A percentile compares a stretch with the other conserved stretches of the same genome.
These are phyloP conservation scores for Ridgeia piscesae DNA, from an alignment of 1,140 invertebrate species.

Conservation along the genomic window DNA sequence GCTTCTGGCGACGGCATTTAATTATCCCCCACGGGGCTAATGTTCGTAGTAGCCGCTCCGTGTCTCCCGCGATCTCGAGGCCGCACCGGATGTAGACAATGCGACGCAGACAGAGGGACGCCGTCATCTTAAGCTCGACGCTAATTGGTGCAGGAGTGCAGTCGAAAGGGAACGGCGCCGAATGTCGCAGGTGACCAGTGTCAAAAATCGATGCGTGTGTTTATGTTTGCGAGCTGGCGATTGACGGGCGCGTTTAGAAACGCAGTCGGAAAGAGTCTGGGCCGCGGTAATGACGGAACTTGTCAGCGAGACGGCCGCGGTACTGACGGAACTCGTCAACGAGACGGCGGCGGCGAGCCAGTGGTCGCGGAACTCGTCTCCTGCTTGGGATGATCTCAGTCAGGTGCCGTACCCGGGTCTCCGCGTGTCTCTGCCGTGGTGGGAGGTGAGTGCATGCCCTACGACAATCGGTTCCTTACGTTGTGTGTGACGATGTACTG, in stretches of 20 bases:
- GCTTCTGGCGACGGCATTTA: background rate
- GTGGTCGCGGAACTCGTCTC: background rate
- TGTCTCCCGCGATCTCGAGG: background rate
- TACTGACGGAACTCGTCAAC: background rate
- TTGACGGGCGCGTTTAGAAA: background rate
- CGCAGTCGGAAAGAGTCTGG: background rate
- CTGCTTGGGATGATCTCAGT: background rate
- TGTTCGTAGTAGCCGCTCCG: background rate
- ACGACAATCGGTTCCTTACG: background rate
- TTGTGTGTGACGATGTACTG: background rate
- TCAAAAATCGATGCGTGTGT: background rate
- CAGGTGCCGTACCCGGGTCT: background rate
- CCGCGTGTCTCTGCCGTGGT: background rate
- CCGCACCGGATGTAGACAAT: background rate
- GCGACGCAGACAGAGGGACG: too few species aligned
- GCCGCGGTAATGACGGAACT: background rate
- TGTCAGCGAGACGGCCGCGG: background rate
- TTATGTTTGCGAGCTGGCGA: background rate
- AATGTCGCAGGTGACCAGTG: background rate
- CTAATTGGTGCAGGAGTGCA: background rate
- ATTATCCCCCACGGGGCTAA: background rate
- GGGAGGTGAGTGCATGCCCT: background rate
- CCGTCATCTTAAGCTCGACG: background rate
- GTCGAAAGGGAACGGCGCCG: background rate
- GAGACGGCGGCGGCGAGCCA: background rate